Percentiles rank a stretch among this genome's conserved stretches.
Conservation (phyloP, 2,888 invertebrate species). For the Homarus gammarus region DNA sequence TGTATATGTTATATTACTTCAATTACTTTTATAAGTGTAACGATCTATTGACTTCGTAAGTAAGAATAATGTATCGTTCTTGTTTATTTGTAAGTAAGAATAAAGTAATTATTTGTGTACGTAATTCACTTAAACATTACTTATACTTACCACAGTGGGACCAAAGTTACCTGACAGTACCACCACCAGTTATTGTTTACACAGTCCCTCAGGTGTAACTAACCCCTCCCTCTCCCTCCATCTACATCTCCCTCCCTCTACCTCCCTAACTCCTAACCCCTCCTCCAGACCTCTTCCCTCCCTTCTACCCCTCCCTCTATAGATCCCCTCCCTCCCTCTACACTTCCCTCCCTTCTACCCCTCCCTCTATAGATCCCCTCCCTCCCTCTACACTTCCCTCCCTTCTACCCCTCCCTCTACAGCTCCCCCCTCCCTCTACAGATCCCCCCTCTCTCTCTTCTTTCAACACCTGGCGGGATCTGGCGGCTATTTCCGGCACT, state of each 20-base stretch:
- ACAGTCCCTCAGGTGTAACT: not conserved
- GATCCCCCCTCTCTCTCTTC: too few species aligned
- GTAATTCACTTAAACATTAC: too few species aligned
- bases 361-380: not conserved
- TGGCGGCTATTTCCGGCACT: not conserved
- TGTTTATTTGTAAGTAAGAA: too few species aligned
- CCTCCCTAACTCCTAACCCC: not conserved
- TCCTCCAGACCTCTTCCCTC: not conserved
- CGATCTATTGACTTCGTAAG: too few species aligned
- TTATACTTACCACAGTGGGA: not conserved
- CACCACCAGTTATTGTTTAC: not conserved
- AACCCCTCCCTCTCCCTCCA: slow-evolving; percentile 17
- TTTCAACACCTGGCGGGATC: too few species aligned
- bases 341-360: not conserved
- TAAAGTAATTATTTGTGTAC: too few species aligned
- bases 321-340: not conserved
- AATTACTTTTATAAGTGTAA: too few species aligned
- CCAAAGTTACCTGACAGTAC: not conserved
- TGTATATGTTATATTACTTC: too few species aligned
- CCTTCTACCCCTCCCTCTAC: not conserved
- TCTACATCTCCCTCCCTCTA: slow-evolving; percentile 3
- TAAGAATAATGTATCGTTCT: too few species aligned
- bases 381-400: not conserved
- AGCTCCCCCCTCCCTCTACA: not conserved
- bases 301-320: not conserved